Conservation (phyloP, 2,113 vertebrate species). For the Passer montanus region DNA sequence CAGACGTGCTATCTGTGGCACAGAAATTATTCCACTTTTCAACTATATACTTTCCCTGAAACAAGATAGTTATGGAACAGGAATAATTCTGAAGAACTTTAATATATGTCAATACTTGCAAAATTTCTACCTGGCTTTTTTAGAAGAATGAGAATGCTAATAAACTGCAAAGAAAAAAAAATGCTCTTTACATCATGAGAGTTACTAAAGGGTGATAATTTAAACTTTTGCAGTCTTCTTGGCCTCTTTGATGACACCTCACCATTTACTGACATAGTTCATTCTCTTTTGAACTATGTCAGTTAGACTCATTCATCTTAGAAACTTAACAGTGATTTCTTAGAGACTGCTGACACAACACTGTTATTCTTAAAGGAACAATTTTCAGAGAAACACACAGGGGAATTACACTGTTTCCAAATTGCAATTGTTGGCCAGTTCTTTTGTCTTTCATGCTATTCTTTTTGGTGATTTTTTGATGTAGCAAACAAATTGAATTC, state of each 20-base stretch:
- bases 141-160: not conserved
- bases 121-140: not conserved
- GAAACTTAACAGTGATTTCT: not conserved
- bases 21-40: not conserved
- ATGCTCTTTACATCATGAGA: not conserved
- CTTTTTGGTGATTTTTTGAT: conserved; percentile 29
- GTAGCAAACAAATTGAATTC: conserved; percentile 36
- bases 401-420: conserved; percentile 2
- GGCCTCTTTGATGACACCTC: not conserved
- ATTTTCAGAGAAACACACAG: not conserved
- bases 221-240: not conserved
- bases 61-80: rapidly evolving
- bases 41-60: not conserved
- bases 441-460: conserved; percentile 27
- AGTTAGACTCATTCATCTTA: not conserved
- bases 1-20: not conserved
- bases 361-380: not conserved
- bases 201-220: not conserved
- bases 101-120: not conserved
- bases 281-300: not conserved
- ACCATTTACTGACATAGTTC: not conserved
- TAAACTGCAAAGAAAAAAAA: not conserved
- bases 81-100: not conserved
- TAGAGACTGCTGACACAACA: not conserved
- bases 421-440: not conserved